phyloP scores from a whole-genome alignment of 2,888 invertebrate genomes.

The Mesoligia furuncula region DNA sequence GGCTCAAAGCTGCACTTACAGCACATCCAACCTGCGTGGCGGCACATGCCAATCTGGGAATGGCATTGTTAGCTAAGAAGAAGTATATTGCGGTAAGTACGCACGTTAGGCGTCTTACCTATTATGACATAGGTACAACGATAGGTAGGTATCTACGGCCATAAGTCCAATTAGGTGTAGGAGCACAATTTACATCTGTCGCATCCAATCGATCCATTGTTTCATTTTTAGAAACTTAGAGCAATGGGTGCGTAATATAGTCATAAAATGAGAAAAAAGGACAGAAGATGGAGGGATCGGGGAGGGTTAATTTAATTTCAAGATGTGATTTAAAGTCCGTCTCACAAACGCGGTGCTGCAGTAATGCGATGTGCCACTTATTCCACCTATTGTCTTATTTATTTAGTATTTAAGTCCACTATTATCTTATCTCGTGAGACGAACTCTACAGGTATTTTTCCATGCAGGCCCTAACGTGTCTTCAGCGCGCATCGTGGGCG shows the following conservation, averaged over 20 bases:
- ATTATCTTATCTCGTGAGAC: background rate
- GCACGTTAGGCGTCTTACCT: background rate
- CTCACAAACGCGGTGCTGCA: background rate
- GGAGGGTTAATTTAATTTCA: background rate
- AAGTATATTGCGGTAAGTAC: constrained; percentile 84
- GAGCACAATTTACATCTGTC: background rate
- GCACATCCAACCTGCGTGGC: constrained; percentile 86
- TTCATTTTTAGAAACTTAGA: background rate
- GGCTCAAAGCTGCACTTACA: constrained; percentile 86
- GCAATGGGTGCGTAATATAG: background rate
- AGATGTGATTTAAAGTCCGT: background rate
- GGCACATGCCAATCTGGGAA: constrained; percentile 83
- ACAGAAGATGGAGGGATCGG: background rate
- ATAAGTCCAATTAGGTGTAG: background rate
- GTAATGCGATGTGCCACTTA: background rate
- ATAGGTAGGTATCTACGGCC: background rate
- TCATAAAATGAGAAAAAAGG: background rate
- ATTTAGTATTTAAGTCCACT: background rate
- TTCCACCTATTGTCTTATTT: background rate
- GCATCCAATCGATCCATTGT: background rate
- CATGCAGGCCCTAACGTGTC: constrained; percentile 82
- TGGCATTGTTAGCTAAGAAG: constrained; percentile 85
- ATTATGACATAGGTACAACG: background rate
- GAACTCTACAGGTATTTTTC: background rate
- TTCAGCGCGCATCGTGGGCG: constrained; percentile 81